A percentile compares a stretch with the other conserved stretches of the same genome.
Conservation (phyloP, 2,797 vertebrate genomes). For the Rallus crepitans region DNA sequence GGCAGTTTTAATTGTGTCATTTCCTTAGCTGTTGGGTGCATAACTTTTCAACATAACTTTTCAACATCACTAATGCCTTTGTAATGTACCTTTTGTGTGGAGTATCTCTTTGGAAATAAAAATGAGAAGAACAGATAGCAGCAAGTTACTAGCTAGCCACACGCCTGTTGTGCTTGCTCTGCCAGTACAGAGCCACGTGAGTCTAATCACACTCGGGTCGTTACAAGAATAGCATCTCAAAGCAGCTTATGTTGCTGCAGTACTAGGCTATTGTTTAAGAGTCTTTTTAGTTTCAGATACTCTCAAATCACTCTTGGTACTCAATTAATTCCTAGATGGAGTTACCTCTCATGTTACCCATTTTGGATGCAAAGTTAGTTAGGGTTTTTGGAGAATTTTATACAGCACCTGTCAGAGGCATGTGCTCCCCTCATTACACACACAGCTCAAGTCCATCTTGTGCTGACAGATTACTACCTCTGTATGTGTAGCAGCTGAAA, state of each 20-base stretch:
- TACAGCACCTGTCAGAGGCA: background rate
- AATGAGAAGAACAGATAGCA: background rate
- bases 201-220: background rate
- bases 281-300: background rate
- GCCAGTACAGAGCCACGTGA: background rate
- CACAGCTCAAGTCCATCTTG: background rate
- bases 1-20: background rate
- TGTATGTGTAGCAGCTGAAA: background rate
- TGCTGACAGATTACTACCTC: background rate
- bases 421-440: background rate
- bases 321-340: background rate
- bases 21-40: background rate
- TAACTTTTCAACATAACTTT: background rate
- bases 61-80: background rate
- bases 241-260: background rate
- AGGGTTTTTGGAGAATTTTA: background rate
- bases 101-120: background rate
- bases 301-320: background rate
- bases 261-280: background rate
- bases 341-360: background rate
- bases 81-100: background rate
- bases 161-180: background rate
- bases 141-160: background rate
- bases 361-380: background rate
- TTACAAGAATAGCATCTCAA: slow-evolving; percentile 35